These are phyloP conservation scores for Parotocinclus haroldoi DNA, from an alignment of 2,797 vertebrate species.

Conservation along the genomic window DNA sequence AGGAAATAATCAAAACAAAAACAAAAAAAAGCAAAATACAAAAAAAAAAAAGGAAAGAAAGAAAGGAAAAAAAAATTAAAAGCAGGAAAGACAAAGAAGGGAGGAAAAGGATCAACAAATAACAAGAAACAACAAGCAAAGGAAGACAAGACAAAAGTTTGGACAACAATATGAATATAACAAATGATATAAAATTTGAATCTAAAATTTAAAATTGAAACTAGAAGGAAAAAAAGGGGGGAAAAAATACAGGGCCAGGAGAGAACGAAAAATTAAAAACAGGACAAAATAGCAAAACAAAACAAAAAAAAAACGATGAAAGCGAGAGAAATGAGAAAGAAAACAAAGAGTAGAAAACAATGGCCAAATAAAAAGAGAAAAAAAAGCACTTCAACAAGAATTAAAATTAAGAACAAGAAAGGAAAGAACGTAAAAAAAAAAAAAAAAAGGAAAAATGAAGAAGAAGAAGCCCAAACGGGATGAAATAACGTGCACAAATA, in stretches of 20 bases:
- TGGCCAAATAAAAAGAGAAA: too few species aligned
- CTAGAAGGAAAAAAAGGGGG: not conserved
- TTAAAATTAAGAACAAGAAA: not conserved
- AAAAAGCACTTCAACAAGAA: not conserved
- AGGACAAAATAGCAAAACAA: not conserved
- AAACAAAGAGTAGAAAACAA: too few species aligned
- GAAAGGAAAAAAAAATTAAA: not conserved
- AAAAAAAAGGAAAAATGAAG: not conserved
- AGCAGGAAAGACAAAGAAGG: not conserved
- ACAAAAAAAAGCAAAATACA: too few species aligned
- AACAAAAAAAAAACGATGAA: not conserved
- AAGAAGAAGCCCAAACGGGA: too few species aligned
- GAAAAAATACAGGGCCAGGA: not conserved
- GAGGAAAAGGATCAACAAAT: too few species aligned
- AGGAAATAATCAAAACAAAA: too few species aligned
- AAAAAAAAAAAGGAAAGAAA: not conserved
- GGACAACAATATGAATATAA: too few species aligned
- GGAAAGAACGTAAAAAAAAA: not conserved
- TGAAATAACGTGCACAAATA: too few species aligned
- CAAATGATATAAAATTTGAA: too few species aligned
- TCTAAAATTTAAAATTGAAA: not conserved
- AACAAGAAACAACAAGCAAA: too few species aligned
- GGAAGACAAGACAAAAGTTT: too few species aligned
- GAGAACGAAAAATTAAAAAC: not conserved
- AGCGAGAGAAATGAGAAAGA: not conserved